Percentiles rank a stretch among this genome's conserved stretches.
Evolutionary conservation across 2,113 vertebrate species (phyloP).

Genomic region (Geococcyx californianus): DNA sequence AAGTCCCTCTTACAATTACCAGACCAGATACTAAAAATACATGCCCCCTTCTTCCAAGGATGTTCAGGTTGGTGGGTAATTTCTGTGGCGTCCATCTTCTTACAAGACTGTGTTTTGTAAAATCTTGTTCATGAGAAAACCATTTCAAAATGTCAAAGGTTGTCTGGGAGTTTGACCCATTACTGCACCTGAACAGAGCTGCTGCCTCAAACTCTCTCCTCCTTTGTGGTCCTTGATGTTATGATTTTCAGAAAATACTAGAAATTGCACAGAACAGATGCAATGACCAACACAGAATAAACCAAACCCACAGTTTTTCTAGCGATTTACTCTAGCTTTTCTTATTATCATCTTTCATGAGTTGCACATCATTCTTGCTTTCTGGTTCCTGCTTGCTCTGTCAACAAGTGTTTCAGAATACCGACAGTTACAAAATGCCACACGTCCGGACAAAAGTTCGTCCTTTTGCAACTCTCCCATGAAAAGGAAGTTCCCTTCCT

Average conservation of each 20-base stretch:
- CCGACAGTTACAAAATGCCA: not conserved
- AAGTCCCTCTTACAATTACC: not conserved
- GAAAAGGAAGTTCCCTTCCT: not conserved
- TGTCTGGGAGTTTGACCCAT: not conserved
- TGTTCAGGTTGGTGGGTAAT: not conserved
- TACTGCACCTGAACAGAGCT: not conserved
- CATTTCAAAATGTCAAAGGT: not conserved
- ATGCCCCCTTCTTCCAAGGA: not conserved
- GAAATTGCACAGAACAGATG: not conserved
- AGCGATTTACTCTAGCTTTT: not conserved
- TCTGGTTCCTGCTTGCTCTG: not conserved
- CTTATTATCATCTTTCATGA: fast-evolving
- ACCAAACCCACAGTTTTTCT: not conserved
- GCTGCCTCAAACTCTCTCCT: not conserved
- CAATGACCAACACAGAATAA: not conserved
- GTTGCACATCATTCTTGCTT: not conserved
- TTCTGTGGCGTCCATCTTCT: not conserved
- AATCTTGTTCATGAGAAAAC: not conserved
- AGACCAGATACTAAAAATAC: not conserved
- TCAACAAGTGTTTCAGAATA: not conserved
- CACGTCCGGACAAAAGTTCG: not conserved
- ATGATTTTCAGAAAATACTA: not conserved
- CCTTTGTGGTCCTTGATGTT: not conserved
- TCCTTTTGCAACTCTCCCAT: not conserved
- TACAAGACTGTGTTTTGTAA: not conserved